Conservation (phyloP, 1,140 invertebrate species). For the Halictus rubicundus region DNA sequence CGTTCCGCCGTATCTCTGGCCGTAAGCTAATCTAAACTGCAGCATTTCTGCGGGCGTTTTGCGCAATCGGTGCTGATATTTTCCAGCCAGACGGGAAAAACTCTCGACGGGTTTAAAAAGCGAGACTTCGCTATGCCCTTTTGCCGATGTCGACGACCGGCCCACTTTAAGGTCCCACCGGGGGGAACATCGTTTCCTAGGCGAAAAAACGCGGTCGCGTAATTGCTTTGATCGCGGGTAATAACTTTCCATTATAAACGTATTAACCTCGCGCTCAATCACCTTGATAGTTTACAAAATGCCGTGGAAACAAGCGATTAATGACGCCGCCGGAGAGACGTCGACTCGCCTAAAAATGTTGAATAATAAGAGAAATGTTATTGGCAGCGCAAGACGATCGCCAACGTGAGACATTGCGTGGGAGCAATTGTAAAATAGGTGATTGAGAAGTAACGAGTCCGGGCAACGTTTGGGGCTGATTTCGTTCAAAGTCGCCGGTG, state of each 20-base stretch:
- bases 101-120: not conserved
- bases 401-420: too few species aligned
- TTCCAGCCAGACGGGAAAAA: not conserved
- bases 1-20: not conserved
- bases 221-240: slow-evolving; percentile 67
- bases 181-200: slow-evolving; percentile 47
- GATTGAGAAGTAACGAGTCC: too few species aligned
- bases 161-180: slow-evolving; percentile 30
- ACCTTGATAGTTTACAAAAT: slow-evolving; percentile 54
- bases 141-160: slow-evolving; percentile 18
- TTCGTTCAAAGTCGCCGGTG: not conserved
- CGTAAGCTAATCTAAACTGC: not conserved
- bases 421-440: too few species aligned
- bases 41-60: slow-evolving; percentile 33
- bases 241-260: slow-evolving; percentile 71
- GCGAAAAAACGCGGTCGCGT: slow-evolving; percentile 63
- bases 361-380: too few species aligned
- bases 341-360: too few species aligned
- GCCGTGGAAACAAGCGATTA: slow-evolving; percentile 37
- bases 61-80: slow-evolving; percentile 4
- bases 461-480: not conserved
- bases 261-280: slow-evolving; percentile 68
- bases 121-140: slow-evolving; percentile 23
- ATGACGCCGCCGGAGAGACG: too few species aligned
- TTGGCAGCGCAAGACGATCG: too few species aligned